Evolutionary conservation across 2,113 vertebrate genomes (phyloP).

Genomic region (Callocephalon fimbriatum): DNA sequence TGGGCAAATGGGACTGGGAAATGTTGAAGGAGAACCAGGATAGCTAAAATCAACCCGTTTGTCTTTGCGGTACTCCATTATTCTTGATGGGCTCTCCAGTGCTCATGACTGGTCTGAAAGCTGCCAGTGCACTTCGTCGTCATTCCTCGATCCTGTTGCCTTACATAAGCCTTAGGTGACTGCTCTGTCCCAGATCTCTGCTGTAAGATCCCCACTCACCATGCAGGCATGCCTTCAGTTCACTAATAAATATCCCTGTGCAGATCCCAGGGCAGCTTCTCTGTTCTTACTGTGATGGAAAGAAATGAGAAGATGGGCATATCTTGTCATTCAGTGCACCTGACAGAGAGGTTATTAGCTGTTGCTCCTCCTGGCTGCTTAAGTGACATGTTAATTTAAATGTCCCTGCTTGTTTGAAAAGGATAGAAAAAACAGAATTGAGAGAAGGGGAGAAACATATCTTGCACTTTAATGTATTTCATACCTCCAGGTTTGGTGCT

Average conservation of each 20-base stretch:
- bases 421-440: not conserved
- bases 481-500: not conserved
- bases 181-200: not conserved
- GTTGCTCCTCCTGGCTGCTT: not conserved
- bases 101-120: not conserved
- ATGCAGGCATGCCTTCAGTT: not conserved
- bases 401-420: not conserved
- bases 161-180: accelerated
- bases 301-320: not conserved
- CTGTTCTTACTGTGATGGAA: not conserved
- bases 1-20: not conserved
- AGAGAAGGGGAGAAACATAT: not conserved
- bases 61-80: not conserved
- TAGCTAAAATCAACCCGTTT: not conserved
- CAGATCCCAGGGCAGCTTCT: not conserved
- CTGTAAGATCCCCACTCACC: not conserved
- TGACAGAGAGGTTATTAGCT: not conserved
- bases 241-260: not conserved
- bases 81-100: not conserved
- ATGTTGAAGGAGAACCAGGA: not conserved
- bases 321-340: not conserved
- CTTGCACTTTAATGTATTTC: conserved; percentile 17
- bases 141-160: accelerated
- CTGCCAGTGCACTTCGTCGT: not conserved
- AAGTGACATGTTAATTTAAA: conserved; percentile 30